Evolutionary conservation across 2,113 vertebrate genomes (phyloP).

Genomic region (Capreolus pygargus): DNA sequence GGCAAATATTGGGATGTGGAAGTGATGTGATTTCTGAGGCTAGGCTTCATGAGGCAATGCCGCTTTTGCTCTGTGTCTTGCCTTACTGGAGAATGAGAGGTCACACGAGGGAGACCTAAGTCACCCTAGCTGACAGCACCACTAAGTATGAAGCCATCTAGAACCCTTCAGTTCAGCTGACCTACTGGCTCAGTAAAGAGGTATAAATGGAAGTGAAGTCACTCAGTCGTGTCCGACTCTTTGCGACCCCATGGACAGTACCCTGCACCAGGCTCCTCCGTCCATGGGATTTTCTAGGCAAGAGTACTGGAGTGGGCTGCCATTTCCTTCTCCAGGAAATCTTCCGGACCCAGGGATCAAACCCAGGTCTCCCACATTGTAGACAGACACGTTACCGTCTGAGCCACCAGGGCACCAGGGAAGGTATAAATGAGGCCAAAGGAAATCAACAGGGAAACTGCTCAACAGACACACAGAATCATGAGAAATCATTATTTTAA

Average conservation of each 20-base stretch:
- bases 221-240: not conserved
- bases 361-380: not conserved
- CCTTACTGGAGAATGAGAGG: not conserved
- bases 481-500: not conserved
- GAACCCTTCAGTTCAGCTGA: not conserved
- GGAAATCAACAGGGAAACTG: not conserved
- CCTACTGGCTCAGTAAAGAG: not conserved
- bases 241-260: not conserved
- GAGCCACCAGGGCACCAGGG: not conserved
- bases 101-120: not conserved
- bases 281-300: not conserved
- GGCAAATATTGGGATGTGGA: not conserved
- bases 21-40: not conserved
- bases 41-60: not conserved
- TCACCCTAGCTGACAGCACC: not conserved
- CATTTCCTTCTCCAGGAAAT: not conserved
- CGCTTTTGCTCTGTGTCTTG: not conserved
- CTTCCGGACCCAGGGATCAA: not conserved
- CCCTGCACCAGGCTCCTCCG: not conserved
- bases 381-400: not conserved
- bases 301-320: not conserved
- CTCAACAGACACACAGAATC: not conserved
- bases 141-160: not conserved
- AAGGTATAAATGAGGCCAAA: not conserved
- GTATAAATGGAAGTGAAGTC: not conserved